A percentile compares a stretch with the other conserved stretches of the same genome.
phyloP scores from a whole-genome alignment of 2,888 invertebrate species.

The Trissoscelio sp. region DNA sequence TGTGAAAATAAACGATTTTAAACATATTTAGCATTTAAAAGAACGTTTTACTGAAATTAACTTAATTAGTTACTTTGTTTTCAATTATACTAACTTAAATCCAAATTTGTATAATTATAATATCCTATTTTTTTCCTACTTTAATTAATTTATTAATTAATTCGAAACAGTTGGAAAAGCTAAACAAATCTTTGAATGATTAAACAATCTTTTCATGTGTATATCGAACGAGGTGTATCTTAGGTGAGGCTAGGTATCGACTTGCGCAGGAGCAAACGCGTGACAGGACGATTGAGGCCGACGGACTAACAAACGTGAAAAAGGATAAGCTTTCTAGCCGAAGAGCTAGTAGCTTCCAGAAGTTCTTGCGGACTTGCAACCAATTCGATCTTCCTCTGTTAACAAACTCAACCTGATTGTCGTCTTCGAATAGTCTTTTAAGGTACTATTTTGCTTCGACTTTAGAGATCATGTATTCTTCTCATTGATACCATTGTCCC shows the following conservation, averaged over 20 bases:
- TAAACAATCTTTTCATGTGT: not conserved
- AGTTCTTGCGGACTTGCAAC: conserved; percentile 46
- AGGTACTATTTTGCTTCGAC: conserved; percentile 44
- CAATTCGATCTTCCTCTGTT: conserved; percentile 33
- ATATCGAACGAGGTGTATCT: conserved; percentile 73
- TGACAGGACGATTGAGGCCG: conserved; percentile 76
- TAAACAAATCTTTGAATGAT: not conserved
- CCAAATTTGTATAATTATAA: no score
- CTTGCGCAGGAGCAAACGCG: conserved; percentile 80
- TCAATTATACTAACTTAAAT: no score
- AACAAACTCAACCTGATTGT: conserved; percentile 10
- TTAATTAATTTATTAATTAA: no score
- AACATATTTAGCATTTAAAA: no score
- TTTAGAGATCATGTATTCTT: conserved; percentile 19
- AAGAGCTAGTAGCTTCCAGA: conserved; percentile 72
- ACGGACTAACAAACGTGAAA: conserved; percentile 71
- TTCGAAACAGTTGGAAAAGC: no score
- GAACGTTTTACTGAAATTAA: no score
- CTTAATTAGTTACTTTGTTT: no score
- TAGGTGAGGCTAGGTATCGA: conserved; percentile 75
- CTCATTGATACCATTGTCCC: conserved; percentile 10
- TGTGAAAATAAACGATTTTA: no score
- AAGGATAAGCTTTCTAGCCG: conserved; percentile 71
- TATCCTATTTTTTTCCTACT: no score
- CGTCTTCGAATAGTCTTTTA: conserved; percentile 10